Evolutionary conservation across 2,888 invertebrate species (phyloP), one percentile per base, ranked within the genome.

Genomic region (Salpingus planirostris): DNA sequence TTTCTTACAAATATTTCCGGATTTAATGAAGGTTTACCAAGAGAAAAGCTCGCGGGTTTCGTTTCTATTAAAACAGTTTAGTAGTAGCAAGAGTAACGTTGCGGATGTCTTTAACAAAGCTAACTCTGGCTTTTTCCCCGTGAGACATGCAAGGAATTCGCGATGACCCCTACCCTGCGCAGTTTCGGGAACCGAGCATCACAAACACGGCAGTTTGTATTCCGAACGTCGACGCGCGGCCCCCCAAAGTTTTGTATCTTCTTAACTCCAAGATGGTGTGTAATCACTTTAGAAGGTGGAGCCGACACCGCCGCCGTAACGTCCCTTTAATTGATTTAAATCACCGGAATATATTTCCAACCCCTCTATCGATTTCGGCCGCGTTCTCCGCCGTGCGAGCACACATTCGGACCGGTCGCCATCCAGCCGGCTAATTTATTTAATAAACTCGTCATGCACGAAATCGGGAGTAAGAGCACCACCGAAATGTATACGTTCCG

Each of bases 161-260:
- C 27, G 50, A 55, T 50, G 46, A 46, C 44, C 44, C 46, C 33
- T n/a, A n/a, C n/a, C n/a, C n/a, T n/a, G n/a, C n/a, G n/a, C n/a
- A 46, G 45, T 49, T 51, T 50, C 46, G 40, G 51, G 49, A 54
- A 52, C 50, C 48, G 45, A 52, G 50, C 54, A 43, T 46, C 49
- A 47, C 50, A 63, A 63, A 63, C 62, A 49, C 51, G 50, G 50
- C 56, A 46, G 55, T 63, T 63, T 60, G 61, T 62, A 63, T 62
- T 60, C 63, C 44, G 50, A 52, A 53, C 55, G 49, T 38, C 40
- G n/a, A n/a, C n/a, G n/a, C n/a, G n/a, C 41, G 38, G 42, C 36
- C 50, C 41, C 46, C 14, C 53, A 41, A 59, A 60, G 58, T 60
- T 59, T 57, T 60, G 59, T 60, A 59, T 60, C 60, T 60, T 59